These are phyloP conservation scores for Apis laboriosa DNA, from an alignment of 1,140 invertebrate species.

Conservation along the genomic window DNA sequence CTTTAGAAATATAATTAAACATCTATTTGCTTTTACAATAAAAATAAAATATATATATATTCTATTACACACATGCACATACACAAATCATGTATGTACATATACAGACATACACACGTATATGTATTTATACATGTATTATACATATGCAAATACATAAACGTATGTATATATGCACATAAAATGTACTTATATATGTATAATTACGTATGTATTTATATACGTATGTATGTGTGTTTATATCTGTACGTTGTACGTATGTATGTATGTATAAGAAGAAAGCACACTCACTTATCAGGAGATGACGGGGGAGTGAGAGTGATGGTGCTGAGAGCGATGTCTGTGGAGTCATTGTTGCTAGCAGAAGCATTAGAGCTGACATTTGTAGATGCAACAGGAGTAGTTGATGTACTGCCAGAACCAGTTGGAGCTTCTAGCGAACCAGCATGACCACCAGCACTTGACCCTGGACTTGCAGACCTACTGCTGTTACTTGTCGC, in stretches of 20 bases:
- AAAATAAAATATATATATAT: slow-evolving; percentile 1
- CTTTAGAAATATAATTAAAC: slow-evolving; percentile 49
- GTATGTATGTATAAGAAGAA: slow-evolving; percentile 67
- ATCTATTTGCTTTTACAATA: slow-evolving; percentile 38
- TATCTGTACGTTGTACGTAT: slow-evolving; percentile 22
- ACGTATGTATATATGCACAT: background rate
- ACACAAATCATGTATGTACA: slow-evolving; percentile 35
- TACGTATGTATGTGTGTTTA: slow-evolving; percentile 21
- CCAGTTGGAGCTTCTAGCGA: slow-evolving; percentile 59
- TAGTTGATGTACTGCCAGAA: slow-evolving; percentile 57
- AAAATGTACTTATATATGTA: background rate
- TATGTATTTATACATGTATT: slow-evolving; percentile 1
- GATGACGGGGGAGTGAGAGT: slow-evolving; percentile 83
- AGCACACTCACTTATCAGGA: slow-evolving; percentile 83
- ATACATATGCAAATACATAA: background rate
- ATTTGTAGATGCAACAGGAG: slow-evolving; percentile 60
- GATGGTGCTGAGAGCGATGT: slow-evolving; percentile 78
- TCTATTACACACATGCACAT: slow-evolving; percentile 27
- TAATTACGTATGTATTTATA: slow-evolving; percentile 19
- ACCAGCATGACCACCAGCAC: slow-evolving; percentile 55
- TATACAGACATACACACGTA: slow-evolving; percentile 16
- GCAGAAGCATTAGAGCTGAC: slow-evolving; percentile 79
- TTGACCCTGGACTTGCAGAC: slow-evolving; percentile 78
- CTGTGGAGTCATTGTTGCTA: slow-evolving; percentile 76
- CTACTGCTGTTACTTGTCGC: slow-evolving; percentile 72